Percentiles rank a stretch among this genome's conserved stretches.
Evolutionary conservation across 1,140 invertebrate genomes (phyloP).

Genomic region (Nilaparvata lugens): DNA sequence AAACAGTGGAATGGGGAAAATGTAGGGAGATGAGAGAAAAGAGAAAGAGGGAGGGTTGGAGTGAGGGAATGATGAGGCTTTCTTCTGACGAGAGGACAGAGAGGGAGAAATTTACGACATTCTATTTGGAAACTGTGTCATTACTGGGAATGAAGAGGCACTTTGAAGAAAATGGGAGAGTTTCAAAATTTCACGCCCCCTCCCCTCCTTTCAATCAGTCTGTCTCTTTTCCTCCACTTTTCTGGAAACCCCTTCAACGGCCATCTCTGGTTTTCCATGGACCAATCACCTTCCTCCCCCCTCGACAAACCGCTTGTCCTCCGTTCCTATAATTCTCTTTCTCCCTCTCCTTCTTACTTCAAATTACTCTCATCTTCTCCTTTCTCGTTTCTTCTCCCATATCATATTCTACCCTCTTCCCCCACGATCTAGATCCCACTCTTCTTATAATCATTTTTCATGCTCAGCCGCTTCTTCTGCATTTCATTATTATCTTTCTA

Average conservation of each 20-base stretch:
- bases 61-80: too few species aligned
- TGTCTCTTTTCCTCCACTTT: constrained; percentile 16
- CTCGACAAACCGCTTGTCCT: constrained; percentile 20
- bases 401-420: constrained; percentile 11
- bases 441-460: constrained; percentile 3
- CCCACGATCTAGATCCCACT: constrained; percentile 2
- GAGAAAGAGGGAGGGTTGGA: too few species aligned
- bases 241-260: neutral
- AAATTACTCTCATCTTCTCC: neutral
- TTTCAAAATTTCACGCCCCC: constrained; percentile 13
- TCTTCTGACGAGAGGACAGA: too few species aligned
- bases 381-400: constrained; percentile 7
- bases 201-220: constrained; percentile 10
- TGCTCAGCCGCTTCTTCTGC: neutral
- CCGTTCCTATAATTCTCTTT: constrained; percentile 7
- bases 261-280: constrained; percentile 7
- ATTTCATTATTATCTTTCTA: neutral
- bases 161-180: constrained; percentile 17
- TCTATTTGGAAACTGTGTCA: constrained; percentile 1
- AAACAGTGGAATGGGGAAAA: neutral
- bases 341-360: constrained; percentile 2
- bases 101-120: neutral
- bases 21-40: too few species aligned
- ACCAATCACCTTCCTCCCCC: constrained; percentile 11
- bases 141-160: constrained; percentile 11